Conservation (phyloP, 2,113 vertebrate species). For the Psittacus erithacus region DNA sequence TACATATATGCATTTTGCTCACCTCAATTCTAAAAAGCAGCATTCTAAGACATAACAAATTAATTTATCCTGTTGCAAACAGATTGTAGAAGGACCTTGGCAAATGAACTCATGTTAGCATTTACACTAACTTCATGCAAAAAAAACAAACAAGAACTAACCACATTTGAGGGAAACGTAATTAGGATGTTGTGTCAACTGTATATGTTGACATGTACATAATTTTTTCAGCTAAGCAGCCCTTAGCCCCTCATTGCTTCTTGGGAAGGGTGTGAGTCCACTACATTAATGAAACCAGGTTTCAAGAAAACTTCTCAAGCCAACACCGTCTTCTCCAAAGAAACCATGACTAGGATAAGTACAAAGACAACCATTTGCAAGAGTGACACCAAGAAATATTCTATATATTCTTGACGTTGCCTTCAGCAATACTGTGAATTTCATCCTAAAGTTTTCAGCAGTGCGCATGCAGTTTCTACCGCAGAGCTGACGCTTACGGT, state of each 20-base stretch:
- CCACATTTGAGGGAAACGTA: background rate
- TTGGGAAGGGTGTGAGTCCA: background rate
- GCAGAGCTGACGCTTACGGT: background rate
- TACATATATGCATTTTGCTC: background rate
- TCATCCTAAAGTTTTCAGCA: background rate
- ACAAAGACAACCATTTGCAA: background rate
- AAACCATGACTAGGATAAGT: background rate
- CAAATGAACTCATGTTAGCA: background rate
- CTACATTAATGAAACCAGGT: background rate
- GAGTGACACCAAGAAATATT: background rate
- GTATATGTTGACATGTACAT: background rate
- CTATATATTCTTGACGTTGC: background rate
- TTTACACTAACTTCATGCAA: background rate
- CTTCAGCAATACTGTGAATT: background rate
- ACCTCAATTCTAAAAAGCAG: background rate
- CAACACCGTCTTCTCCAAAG: background rate
- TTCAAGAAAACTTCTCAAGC: background rate
- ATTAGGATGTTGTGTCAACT: rapidly evolving
- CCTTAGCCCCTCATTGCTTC: background rate
- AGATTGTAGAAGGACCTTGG: background rate
- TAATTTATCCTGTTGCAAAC: background rate
- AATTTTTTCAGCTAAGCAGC: background rate
- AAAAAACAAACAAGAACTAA: background rate
- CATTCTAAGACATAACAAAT: background rate
- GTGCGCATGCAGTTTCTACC: rapidly evolving